phyloP scores from a whole-genome alignment of 2,888 invertebrate species.

The Drosophila neotestacea region DNA sequence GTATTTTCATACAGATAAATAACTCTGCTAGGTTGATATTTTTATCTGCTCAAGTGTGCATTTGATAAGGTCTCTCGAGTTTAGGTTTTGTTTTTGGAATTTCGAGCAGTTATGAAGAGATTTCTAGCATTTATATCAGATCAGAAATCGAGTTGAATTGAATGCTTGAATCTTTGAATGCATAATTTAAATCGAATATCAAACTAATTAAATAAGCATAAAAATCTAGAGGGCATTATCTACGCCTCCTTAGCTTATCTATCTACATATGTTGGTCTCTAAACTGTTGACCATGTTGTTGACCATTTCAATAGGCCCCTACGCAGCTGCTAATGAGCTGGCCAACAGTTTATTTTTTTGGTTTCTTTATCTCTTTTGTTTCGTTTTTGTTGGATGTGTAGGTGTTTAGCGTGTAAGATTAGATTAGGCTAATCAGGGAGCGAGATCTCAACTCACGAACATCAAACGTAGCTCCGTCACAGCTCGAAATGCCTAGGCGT shows the following conservation, averaged over 20 bases:
- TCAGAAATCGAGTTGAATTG: slow-evolving; percentile 7
- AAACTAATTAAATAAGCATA: slow-evolving; percentile 76
- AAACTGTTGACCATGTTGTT: slow-evolving; percentile 34
- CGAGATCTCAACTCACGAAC: slow-evolving; percentile 46
- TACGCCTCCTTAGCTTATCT: slow-evolving; percentile 80
- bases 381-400: slow-evolving; percentile 43
- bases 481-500: slow-evolving; percentile 27
- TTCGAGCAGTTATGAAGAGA: slow-evolving; percentile 13
- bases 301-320: slow-evolving; percentile 54
- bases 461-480: slow-evolving; percentile 45
- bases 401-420: slow-evolving; percentile 77
- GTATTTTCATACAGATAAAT: not conserved
- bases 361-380: slow-evolving; percentile 6
- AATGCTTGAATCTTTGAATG: slow-evolving; percentile 48
- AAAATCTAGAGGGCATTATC: slow-evolving; percentile 68
- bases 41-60: not conserved
- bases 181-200: slow-evolving; percentile 66
- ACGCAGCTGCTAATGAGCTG: slow-evolving; percentile 59
- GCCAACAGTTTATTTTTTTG: slow-evolving; percentile 10
- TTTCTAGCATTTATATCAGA: slow-evolving; percentile 8
- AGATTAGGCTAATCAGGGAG: slow-evolving; percentile 78
- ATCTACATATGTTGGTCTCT: slow-evolving; percentile 50
- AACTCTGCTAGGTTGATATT: not conserved
- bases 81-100: slow-evolving; percentile 4
- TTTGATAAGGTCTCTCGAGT: slow-evolving; percentile 14